Evolutionary conservation across 2,113 vertebrate genomes (phyloP), one percentile per base, ranked within the genome.

Genomic region (Petrocephalus microphthalmus): DNA sequence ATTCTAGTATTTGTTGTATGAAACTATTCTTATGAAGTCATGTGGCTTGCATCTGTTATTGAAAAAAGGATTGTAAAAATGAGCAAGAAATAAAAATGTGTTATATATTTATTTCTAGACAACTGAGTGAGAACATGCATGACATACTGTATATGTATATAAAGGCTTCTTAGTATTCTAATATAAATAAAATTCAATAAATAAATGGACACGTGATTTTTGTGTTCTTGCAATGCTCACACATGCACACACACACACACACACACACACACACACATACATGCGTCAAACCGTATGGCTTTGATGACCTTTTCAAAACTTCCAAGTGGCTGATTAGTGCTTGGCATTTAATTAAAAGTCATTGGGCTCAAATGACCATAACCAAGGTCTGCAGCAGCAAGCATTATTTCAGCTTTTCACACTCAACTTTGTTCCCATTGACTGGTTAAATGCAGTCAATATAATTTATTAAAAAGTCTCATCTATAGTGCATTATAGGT

Each of bases 301-400:
- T 29, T 56, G 25, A 29, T 85, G 84, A 85, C 84, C 51, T 85
- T 85, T 85, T 33, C 29, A 54, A 54, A 54, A 54, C 51, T 54
- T 85, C 51, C 5, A 54, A 54, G n/a, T 29, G 29, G 7, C 10
- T 54, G 84, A 85, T 85, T 85, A 85, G 25, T 33, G 13, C 52
- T 29, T 85, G 84, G n/a, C 51, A 53, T 54, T 85, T 85, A 54
- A 85, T 85, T 85, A 85, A 85, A 85, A 54, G 84, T 56, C 25
- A 85, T 25, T 8, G 29, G 84, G 84, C 52, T 54, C 84, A 85
- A 54, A 33, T 85, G 53, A 33, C 84, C 83, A 54, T 20, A 85
- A 49, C 51, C 45, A 84, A 25, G 83, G n/a, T 25, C 47, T 15
- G 83, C 74, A 45, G 17, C 17, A 81, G 37, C 17, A 81, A 81